phyloP scores from a whole-genome alignment of 2,888 invertebrate genomes.

The Dilophus febrilis region DNA sequence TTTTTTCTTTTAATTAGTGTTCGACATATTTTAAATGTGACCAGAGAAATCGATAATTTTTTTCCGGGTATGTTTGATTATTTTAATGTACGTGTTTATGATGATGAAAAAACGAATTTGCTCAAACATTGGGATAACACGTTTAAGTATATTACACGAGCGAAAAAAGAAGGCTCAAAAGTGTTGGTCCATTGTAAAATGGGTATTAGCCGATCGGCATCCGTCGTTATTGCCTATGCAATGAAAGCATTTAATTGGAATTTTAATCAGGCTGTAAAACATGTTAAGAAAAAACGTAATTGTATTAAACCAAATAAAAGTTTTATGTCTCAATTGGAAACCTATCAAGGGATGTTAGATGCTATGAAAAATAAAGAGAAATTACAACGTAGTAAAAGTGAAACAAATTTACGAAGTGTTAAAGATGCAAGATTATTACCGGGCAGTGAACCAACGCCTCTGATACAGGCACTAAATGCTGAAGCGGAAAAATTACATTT shows the following conservation, averaged over 20 bases:
- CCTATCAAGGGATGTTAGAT: conserved; percentile 88
- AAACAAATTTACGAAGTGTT: conserved; percentile 65
- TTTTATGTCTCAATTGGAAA: conserved; percentile 85
- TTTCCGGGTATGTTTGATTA: conserved; percentile 95
- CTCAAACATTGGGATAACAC: conserved; percentile 97
- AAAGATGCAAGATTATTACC: conserved; percentile 40
- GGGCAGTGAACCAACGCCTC: conserved; percentile 41
- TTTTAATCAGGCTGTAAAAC: conserved; percentile 70
- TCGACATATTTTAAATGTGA: conserved; percentile 91
- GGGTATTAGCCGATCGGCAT: conserved; percentile 96
- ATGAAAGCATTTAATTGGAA: conserved; percentile 97
- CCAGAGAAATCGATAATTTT: conserved; percentile 97
- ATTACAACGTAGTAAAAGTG: conserved; percentile 82
- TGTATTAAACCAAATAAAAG: conserved; percentile 94
- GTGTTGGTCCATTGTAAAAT: conserved; percentile 98
- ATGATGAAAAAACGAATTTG: conserved; percentile 91
- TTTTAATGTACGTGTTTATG: conserved; percentile 89
- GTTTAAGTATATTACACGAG: conserved; percentile 88
- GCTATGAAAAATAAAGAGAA: conserved; percentile 93
- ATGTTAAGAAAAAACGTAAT: conserved; percentile 77
- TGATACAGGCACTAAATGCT: conserved; percentile 36
- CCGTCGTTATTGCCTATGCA: conserved; percentile 93
- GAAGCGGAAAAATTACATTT: conserved; percentile 1
- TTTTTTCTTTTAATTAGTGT: conserved; percentile 42
- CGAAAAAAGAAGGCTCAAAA: conserved; percentile 76